A percentile compares a stretch with the other conserved stretches of the same genome.
phyloP scores from a whole-genome alignment of 2,113 vertebrate species.

The Gopherus flavomarginatus region DNA sequence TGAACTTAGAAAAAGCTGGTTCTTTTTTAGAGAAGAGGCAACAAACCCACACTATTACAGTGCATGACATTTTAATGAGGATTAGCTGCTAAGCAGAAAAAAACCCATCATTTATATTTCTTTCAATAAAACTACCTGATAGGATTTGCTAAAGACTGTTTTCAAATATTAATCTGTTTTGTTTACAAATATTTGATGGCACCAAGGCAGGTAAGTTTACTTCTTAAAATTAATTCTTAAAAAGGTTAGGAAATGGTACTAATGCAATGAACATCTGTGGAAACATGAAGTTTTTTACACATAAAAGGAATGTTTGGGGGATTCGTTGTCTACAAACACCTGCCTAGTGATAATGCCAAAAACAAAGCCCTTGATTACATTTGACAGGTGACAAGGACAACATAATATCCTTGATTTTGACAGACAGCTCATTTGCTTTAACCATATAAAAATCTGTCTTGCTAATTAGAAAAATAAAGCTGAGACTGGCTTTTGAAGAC shows the following conservation, averaged over 20 bases:
- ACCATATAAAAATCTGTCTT: not conserved
- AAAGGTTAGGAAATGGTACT: not conserved
- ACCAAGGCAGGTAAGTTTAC: not conserved
- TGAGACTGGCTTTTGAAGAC: not conserved
- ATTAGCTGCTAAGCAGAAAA: not conserved
- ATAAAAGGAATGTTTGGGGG: not conserved
- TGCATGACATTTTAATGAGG: not conserved
- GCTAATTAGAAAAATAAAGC: not conserved
- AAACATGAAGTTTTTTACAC: slow-evolving; percentile 1
- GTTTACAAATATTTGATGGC: not conserved
- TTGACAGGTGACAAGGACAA: slow-evolving; percentile 1
- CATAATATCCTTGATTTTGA: not conserved
- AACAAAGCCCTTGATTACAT: not conserved
- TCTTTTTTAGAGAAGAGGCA: not conserved
- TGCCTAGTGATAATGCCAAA: slow-evolving; percentile 11
- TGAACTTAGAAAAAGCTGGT: not conserved
- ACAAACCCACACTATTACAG: not conserved
- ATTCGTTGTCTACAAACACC: slow-evolving; percentile 24
- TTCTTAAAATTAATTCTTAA: not conserved
- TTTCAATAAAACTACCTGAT: not conserved
- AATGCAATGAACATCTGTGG: slow-evolving; percentile 27
- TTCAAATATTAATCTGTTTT: not conserved
- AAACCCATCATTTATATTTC: not conserved
- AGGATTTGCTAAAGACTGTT: not conserved
- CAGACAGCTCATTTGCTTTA: not conserved